Conservation (phyloP, 2,797 vertebrate genomes). For the Microcaecilia unicolor region DNA sequence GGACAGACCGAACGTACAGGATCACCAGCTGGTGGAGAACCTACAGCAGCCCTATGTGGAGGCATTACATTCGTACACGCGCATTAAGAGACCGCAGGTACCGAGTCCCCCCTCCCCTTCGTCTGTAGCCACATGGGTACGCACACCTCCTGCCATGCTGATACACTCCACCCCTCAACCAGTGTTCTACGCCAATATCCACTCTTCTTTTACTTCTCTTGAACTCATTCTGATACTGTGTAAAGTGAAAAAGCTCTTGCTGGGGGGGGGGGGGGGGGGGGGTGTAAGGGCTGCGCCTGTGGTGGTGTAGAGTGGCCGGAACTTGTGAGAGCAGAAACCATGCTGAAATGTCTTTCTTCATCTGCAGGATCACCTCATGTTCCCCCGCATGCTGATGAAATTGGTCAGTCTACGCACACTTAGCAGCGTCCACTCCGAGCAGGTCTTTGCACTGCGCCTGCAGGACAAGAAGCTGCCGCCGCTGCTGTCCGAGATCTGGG, state of each 20-base stretch:
- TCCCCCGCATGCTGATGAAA: constrained; percentile 54
- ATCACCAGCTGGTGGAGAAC: constrained; percentile 35
- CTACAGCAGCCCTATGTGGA: constrained; percentile 50
- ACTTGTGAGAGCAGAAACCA: too few species aligned
- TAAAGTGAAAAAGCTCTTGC: too few species aligned
- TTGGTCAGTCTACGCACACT: constrained; percentile 46
- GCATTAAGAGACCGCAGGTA: constrained; percentile 48
- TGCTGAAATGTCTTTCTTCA: too few species aligned
- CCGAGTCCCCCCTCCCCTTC: neutral
- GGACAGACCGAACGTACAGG: constrained; percentile 46
- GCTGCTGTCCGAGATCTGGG: constrained; percentile 50
- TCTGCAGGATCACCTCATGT: constrained; percentile 43
- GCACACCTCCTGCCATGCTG: too few species aligned
- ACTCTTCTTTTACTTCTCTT: too few species aligned
- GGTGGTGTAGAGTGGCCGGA: neutral
- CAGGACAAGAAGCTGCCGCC: constrained; percentile 53
- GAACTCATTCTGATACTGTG: too few species aligned
- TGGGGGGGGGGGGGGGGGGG: neutral
- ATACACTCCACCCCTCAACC: too few species aligned
- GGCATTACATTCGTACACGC: constrained; percentile 41
- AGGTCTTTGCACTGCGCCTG: constrained; percentile 47
- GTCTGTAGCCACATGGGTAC: too few species aligned
- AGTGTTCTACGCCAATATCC: too few species aligned
- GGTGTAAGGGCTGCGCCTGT: too few species aligned
- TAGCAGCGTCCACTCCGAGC: constrained; percentile 47